Base-by-base conservation (phyloP, 2,797 vertebrate species). In the Muscicapa comitata region DNA sequence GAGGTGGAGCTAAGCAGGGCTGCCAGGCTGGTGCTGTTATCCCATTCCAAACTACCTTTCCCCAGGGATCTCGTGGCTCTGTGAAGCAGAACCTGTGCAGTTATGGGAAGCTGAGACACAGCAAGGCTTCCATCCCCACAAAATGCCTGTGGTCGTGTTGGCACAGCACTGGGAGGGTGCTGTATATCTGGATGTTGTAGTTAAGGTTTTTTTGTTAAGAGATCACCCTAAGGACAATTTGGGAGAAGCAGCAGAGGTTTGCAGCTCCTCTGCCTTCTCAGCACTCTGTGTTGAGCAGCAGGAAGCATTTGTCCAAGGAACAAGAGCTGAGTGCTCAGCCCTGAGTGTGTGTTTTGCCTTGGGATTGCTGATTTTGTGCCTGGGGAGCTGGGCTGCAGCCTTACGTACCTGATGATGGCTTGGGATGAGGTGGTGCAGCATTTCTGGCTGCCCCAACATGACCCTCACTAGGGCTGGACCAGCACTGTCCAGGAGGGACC, bases 401-500 rank as follows among this genome's bases (percentile, higher is more conserved):
- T 29, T 43, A 55, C 73, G 85, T 86, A 62, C 73, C 47, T 63
- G 86, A 15, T 61, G 42, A 70, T 54, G 17, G 48, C 15, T 62
- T 31, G 74, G 54, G 51, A 79, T 40, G 58, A 78, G n/a, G 62
- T 31, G 92, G 66, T 4, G 7, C 68, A n/a, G 86, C 6, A 19
- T 51, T 66, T 57, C 89, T 83, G 82, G 68, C 90, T 94, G 80
- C 66, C 92, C 77, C 75, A 53, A 82, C 53, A 19, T 6, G 31
- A 88, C 81, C 76, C 88, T 87, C 0, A 0, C 78, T 70, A 9
- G 76, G 59, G 90, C 59, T 86, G 81, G 77, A 76, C 29, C 50
- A 31, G 72, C 26, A 12, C 2, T 18, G 54, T 42, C 71, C 70
- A n/a, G 77, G 26, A 0, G 1, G 63, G 77, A 57, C 5, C 2